These are phyloP conservation scores for Ibidorhyncha struthersii DNA, from an alignment of 2,113 vertebrate species.

Conservation along the genomic window DNA sequence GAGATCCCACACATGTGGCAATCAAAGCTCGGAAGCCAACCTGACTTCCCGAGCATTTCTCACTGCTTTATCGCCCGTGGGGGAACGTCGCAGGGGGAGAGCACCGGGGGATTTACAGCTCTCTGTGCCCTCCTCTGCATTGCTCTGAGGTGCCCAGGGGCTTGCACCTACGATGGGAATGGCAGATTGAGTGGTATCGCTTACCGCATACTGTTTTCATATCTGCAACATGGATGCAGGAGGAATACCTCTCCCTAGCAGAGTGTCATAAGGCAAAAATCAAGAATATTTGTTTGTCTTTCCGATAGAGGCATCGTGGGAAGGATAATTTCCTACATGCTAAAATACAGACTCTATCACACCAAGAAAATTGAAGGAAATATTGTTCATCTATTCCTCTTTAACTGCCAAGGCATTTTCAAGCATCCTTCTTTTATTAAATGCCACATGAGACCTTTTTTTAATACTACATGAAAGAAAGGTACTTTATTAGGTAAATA, in stretches of 20 bases:
- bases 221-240: neutral
- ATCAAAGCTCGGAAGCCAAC: slow-evolving; percentile 5
- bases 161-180: fast-evolving
- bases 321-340: neutral
- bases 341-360: neutral
- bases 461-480: slow-evolving; percentile 34
- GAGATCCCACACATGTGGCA: slow-evolving; percentile 46
- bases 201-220: neutral
- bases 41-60: neutral
- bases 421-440: slow-evolving; percentile 49
- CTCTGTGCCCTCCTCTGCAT: neutral
- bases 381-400: neutral
- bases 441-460: slow-evolving; percentile 16
- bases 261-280: neutral
- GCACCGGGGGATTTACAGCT: neutral
- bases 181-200: fast-evolving
- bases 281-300: neutral
- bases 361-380: neutral
- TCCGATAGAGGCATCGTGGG: neutral
- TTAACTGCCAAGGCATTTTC: neutral
- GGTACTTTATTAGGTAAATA: slow-evolving; percentile 51
- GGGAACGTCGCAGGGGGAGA: neutral
- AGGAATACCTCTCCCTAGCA: neutral
- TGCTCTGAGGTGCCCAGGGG: neutral
- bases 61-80: neutral